Evolutionary conservation across 92 coral and sea anemone species (phyloP).

Genomic region (Epizoanthus fatuus): DNA sequence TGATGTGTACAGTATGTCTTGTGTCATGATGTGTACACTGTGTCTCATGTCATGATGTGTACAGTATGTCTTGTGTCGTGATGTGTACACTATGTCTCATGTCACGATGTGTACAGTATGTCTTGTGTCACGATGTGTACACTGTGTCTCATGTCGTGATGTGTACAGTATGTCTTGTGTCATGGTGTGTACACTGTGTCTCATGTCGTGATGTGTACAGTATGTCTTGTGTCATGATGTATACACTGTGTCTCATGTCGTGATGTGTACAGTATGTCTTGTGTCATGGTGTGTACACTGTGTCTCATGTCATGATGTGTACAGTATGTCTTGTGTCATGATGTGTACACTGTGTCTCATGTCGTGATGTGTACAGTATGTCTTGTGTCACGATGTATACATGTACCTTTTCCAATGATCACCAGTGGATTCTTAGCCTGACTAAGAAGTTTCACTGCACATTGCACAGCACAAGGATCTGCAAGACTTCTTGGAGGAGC

Average conservation of each 20-base stretch:
- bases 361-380: no score
- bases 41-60: neutral
- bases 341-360: no score
- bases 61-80: neutral
- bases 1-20: no score
- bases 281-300: no score
- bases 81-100: no score
- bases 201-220: neutral
- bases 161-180: neutral
- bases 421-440: slow-evolving; percentile 85
- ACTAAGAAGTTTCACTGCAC: slow-evolving; percentile 72
- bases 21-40: neutral
- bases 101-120: no score
- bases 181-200: neutral
- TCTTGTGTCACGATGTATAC: neutral
- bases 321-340: no score
- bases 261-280: no score
- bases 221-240: no score
- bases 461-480: slow-evolving; percentile 75
- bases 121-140: no score
- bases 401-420: slow-evolving; percentile 91
- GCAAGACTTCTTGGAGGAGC: slow-evolving; percentile 93
- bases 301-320: no score
- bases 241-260: no score
- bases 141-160: neutral